Base-by-base conservation (phyloP, 2,113 vertebrate species). In the Crotalus tigris region DNA sequence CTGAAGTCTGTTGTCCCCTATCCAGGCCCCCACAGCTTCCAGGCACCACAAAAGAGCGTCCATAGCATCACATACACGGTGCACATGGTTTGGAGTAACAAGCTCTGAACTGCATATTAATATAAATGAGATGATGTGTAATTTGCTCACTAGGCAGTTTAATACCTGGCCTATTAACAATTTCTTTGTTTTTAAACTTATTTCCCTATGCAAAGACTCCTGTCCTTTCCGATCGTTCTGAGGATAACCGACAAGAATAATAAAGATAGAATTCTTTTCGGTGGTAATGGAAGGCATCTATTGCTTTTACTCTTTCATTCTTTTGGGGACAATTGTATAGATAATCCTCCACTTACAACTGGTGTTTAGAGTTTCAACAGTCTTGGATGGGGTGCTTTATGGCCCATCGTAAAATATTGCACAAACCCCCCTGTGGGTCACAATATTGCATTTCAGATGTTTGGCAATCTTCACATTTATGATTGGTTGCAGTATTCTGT, bases 101-200 rank as follows among this genome's bases (percentile, higher is more conserved):
- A 59, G 54, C 53, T 90, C 85, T 90, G 88, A 90, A 90, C 29
- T 58, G 64, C 69, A 85, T 39, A 58, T 92, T 49, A 81, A 46
- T 92, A 88, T 92, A 92, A 85, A 85, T 92, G 88, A 15, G 53
- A n/a, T 49, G 75, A 88, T 29, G 9, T 90, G 54, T 85, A 90
- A 85, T 90, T 85, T 90, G 88, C 92, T 88, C 53, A 92, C 85
- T 89, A 92, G 69, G 54, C 64, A 85, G 54, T 17, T 92, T 89
- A 92, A 92, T 92, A 51, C 9, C 23, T 59, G 11, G 33, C 44
- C 33, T 23, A 92, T 85, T 49, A 81, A 85, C 88, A 17, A 59
- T 75, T 58, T 59, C 2, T 46, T 19, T 24, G 13, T n/a, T 57
- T 75, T 88, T 44, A 23, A 49, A 58, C 44, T 90, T 89, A 46